These are phyloP conservation scores for Smittia sp. DNA, from an alignment of 2,888 invertebrate species.

Conservation along the genomic window DNA sequence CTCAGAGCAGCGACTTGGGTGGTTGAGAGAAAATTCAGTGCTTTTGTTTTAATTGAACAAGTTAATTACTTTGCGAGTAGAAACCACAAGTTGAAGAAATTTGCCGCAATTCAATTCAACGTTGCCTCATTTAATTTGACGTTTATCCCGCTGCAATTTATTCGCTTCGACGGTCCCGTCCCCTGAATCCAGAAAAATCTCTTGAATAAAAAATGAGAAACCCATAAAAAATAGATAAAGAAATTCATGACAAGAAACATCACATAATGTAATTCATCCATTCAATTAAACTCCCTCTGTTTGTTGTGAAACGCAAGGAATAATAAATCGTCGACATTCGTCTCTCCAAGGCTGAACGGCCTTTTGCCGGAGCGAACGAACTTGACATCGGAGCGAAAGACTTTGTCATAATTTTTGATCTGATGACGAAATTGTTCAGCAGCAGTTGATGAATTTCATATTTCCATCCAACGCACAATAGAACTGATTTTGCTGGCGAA, in stretches of 20 bases:
- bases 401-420: neutral
- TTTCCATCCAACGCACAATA: neutral
- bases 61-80: neutral
- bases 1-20: neutral
- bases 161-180: neutral
- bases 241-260: slow-evolving; percentile 3
- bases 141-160: no score
- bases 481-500: neutral
- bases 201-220: neutral
- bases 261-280: neutral
- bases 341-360: neutral
- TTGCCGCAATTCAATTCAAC: neutral
- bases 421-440: neutral
- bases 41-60: neutral
- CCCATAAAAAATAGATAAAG: neutral
- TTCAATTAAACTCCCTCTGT: slow-evolving; percentile 9
- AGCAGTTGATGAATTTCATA: neutral
- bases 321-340: neutral
- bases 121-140: neutral
- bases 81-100: neutral
- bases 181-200: neutral
- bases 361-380: neutral
- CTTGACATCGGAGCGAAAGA: neutral
- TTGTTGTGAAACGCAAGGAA: neutral
- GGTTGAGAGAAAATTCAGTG: no score